These are phyloP conservation scores for Cyanistes caeruleus DNA, from an alignment of 2,113 vertebrate species.

Conservation along the genomic window DNA sequence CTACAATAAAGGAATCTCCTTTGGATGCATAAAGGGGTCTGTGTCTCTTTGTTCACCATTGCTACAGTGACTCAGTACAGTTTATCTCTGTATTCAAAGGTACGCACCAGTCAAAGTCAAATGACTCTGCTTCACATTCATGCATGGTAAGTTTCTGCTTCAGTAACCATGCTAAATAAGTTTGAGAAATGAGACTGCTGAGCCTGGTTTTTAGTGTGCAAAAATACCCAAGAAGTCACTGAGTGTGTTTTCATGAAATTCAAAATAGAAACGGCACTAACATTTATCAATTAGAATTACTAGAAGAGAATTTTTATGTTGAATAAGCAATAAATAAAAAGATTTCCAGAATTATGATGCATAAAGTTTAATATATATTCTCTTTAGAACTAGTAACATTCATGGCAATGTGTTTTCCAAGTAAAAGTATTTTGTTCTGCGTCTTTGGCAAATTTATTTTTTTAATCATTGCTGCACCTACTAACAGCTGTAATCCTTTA, in stretches of 20 bases:
- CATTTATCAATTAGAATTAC: neutral
- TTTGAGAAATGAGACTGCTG: neutral
- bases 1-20: neutral
- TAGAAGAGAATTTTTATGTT: neutral
- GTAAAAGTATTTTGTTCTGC: neutral
- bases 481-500: neutral
- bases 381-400: neutral
- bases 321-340: neutral
- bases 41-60: neutral
- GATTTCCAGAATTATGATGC: neutral
- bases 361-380: neutral
- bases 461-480: fast-evolving
- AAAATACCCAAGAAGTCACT: neutral
- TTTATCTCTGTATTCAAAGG: constrained; percentile 39
- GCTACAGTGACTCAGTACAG: neutral
- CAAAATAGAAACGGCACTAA: neutral
- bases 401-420: neutral
- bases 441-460: neutral
- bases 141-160: constrained; percentile 20
- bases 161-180: constrained; percentile 4
- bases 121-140: constrained; percentile 4
- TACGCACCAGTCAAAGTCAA: constrained; percentile 13
- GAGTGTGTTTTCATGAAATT: neutral
- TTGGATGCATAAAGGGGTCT: neutral
- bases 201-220: neutral